A percentile compares a stretch with the other conserved stretches of the same genome.
Evolutionary conservation across 2,888 invertebrate species (phyloP).

Genomic region (Drosophila kuntzei): DNA sequence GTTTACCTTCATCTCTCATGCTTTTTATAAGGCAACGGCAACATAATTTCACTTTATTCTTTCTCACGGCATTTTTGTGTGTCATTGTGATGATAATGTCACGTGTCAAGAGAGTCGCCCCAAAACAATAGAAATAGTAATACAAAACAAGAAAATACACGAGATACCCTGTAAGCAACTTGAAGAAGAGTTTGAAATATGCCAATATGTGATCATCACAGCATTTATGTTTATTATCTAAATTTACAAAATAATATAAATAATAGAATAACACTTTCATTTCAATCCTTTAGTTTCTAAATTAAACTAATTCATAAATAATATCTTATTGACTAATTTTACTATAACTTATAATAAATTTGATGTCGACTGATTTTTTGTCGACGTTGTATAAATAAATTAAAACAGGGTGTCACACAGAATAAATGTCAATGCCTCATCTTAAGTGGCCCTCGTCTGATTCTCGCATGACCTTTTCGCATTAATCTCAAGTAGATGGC

Average conservation of each 20-base stretch:
- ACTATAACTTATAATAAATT: too few species aligned
- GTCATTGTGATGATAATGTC: constrained; percentile 57
- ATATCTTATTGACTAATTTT: too few species aligned
- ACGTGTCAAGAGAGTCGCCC: constrained; percentile 49
- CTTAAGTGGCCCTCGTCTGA: constrained; percentile 46
- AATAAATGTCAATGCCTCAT: constrained; percentile 67
- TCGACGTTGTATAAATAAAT: background rate
- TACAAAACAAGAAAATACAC: background rate
- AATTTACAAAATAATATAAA: too few species aligned
- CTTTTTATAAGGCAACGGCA: constrained; percentile 54
- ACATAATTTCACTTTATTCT: constrained; percentile 67
- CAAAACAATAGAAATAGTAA: constrained; percentile 44
- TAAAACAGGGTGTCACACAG: constrained; percentile 26
- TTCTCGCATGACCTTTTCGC: constrained; percentile 71
- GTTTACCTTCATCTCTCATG: constrained; percentile 29
- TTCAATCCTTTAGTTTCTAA: too few species aligned
- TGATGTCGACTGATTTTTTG: too few species aligned
- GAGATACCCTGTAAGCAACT: background rate
- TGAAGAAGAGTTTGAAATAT: background rate
- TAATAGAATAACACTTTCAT: too few species aligned
- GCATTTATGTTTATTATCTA: too few species aligned
- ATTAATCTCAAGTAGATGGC: constrained; percentile 76
- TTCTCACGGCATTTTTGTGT: constrained; percentile 49
- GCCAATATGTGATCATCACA: too few species aligned
- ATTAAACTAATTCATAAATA: too few species aligned